Evolutionary conservation across 2,113 vertebrate species (phyloP).

Genomic region (Osmerus mordax): DNA sequence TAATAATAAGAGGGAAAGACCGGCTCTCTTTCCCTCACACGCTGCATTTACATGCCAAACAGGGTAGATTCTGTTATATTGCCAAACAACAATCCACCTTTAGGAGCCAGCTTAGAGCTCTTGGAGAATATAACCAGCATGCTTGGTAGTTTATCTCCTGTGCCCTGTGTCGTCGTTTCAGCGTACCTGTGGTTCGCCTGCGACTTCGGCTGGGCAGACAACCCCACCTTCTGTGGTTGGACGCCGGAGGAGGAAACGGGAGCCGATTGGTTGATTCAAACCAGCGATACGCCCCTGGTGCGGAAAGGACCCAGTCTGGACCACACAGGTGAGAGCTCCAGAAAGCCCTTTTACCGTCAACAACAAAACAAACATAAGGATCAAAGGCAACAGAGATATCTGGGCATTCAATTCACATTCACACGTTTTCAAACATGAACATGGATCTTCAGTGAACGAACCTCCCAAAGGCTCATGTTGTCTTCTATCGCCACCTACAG

Average conservation of each 20-base stretch:
- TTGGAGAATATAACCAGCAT: too few relatives aligned
- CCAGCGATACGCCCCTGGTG: constrained; percentile 45
- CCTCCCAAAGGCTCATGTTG: not conserved
- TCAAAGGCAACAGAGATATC: too few relatives aligned
- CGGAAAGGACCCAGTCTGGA: constrained; percentile 80
- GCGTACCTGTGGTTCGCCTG: constrained; percentile 85
- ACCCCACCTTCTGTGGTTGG: constrained; percentile 89
- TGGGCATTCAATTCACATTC: not conserved
- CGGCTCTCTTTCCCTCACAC: too few relatives aligned
- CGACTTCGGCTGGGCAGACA: constrained; percentile 85
- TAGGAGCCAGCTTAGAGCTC: too few relatives aligned
- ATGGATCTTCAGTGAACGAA: not conserved
- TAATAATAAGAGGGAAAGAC: too few relatives aligned
- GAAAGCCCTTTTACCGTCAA: not conserved
- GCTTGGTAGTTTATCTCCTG: not conserved
- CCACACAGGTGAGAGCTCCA: constrained; percentile 79
- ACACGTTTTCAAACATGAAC: not conserved
- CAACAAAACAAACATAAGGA: not conserved
- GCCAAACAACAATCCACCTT: too few relatives aligned
- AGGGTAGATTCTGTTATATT: too few relatives aligned
- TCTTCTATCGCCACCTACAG: constrained; percentile 34
- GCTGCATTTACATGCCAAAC: too few relatives aligned
- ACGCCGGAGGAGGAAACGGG: constrained; percentile 75
- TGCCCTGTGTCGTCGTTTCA: constrained; percentile 22
- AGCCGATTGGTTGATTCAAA: constrained; percentile 83